Evolutionary conservation across 2,888 invertebrate genomes (phyloP).

Genomic region (Homarus gammarus): DNA sequence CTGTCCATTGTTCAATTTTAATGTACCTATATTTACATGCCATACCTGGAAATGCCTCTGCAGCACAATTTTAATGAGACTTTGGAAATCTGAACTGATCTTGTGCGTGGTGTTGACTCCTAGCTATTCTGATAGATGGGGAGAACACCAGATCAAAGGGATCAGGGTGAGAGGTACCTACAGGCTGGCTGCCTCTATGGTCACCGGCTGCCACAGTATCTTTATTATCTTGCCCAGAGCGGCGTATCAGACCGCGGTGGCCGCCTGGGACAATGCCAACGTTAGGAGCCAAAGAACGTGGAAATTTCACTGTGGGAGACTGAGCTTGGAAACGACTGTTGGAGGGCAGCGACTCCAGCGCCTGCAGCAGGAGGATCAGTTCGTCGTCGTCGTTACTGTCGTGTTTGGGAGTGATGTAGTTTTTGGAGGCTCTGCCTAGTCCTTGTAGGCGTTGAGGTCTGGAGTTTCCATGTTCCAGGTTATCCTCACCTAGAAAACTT

Average conservation of each 20-base stretch:
- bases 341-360: background rate
- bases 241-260: background rate
- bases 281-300: background rate
- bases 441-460: background rate
- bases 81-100: constrained; percentile 34
- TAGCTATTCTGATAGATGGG: too few relatives aligned
- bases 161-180: too few relatives aligned
- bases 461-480: background rate
- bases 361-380: background rate
- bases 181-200: too few relatives aligned
- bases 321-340: background rate
- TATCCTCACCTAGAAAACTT: background rate
- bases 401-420: background rate
- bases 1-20: too few relatives aligned
- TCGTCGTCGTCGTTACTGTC: background rate
- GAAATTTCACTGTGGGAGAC: background rate
- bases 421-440: background rate
- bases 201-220: too few relatives aligned
- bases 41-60: too few relatives aligned
- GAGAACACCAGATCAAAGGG: too few relatives aligned
- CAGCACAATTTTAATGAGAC: background rate
- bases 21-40: too few relatives aligned
- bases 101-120: background rate
- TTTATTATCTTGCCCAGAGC: background rate
- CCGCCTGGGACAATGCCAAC: background rate